A percentile compares a stretch with the other conserved stretches of the same genome.
Conservation (phyloP, 1,140 invertebrate species). For the Listronotus oregonensis region DNA sequence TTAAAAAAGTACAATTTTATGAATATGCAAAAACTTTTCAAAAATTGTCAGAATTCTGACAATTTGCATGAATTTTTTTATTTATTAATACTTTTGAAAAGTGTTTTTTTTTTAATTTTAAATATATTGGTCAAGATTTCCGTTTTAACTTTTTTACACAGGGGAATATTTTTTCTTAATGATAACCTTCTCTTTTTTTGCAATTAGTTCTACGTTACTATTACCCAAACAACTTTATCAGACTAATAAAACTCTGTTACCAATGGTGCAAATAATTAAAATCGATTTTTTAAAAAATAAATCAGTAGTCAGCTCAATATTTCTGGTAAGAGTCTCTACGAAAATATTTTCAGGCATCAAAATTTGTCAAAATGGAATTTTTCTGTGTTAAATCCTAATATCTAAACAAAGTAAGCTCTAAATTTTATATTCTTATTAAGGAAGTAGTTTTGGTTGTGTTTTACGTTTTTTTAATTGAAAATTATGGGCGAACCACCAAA, state of each 20-base stretch:
- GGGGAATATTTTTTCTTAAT: too few relatives aligned
- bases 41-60: too few relatives aligned
- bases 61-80: too few relatives aligned
- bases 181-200: neutral
- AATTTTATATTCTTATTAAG: neutral
- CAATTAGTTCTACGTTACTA: slow-evolving; percentile 25
- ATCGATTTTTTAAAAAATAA: slow-evolving; percentile 27
- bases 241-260: slow-evolving; percentile 29
- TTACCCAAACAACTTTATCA: slow-evolving; percentile 20
- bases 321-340: slow-evolving; percentile 9
- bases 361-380: slow-evolving; percentile 27
- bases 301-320: slow-evolving; percentile 34
- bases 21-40: too few relatives aligned
- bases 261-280: slow-evolving; percentile 32
- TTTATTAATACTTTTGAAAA: too few relatives aligned
- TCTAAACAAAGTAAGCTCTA: slow-evolving; percentile 25
- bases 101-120: too few relatives aligned
- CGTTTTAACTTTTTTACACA: too few relatives aligned
- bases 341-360: neutral
- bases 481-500: too few relatives aligned
- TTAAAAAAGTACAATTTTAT: too few relatives aligned
- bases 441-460: too few relatives aligned
- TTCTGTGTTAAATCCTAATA: slow-evolving; percentile 9
- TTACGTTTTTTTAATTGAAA: too few relatives aligned
- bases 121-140: too few relatives aligned